phyloP scores from a whole-genome alignment of 2,888 invertebrate species.

The Itoplectis maculator region DNA sequence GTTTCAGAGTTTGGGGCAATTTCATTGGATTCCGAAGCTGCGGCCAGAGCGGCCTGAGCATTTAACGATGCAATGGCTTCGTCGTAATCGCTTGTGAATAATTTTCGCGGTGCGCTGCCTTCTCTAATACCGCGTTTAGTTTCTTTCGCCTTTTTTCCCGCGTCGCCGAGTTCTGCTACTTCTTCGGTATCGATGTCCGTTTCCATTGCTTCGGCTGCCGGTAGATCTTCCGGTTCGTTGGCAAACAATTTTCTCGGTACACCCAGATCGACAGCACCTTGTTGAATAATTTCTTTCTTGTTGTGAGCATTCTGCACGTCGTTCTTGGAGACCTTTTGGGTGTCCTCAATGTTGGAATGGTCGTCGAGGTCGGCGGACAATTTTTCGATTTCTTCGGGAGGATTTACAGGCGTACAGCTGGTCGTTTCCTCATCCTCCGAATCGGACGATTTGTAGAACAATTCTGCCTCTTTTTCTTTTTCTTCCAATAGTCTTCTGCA shows the following conservation, averaged over 20 bases:
- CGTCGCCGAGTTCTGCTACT: conserved; percentile 25
- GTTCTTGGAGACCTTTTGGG: conserved; percentile 60
- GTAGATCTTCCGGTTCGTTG: conserved; percentile 60
- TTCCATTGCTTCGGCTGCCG: not conserved
- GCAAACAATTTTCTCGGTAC: conserved; percentile 71
- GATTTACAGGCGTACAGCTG: conserved; percentile 22
- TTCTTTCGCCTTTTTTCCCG: conserved; percentile 59
- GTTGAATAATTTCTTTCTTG: conserved; percentile 70
- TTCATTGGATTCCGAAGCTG: conserved; percentile 22
- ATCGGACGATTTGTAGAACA: conserved; percentile 91
- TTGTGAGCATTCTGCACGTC: conserved; percentile 68
- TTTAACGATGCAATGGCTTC: conserved; percentile 36
- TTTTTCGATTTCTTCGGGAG: not conserved
- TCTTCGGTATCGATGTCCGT: conserved; percentile 2
- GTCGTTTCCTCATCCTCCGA: conserved; percentile 82
- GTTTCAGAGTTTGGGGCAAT: not conserved
- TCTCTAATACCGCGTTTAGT: conserved; percentile 60
- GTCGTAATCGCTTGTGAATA: conserved; percentile 64
- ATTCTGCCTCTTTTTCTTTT: conserved; percentile 90
- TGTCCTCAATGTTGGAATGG: conserved; percentile 58
- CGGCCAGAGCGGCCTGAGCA: conserved; percentile 26
- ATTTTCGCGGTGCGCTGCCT: conserved; percentile 66
- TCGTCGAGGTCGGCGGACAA: not conserved
- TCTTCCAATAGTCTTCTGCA: conserved; percentile 89
- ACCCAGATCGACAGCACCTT: conserved; percentile 67